These are phyloP conservation scores for Coelinius sp. DNA, from an alignment of 2,888 invertebrate species.

Conservation along the genomic window DNA sequence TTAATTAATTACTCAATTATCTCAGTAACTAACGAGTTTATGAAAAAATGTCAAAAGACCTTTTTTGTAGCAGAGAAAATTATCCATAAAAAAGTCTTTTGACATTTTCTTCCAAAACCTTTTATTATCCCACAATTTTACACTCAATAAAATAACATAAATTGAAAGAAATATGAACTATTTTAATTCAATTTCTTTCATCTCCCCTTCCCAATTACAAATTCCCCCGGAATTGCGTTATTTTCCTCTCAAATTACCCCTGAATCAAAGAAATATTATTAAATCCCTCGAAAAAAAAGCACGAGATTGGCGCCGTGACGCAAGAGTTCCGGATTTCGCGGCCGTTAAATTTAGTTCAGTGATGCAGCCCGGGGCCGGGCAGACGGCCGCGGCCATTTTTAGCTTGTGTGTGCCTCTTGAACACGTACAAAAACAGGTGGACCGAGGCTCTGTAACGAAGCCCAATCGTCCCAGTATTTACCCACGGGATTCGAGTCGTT, in stretches of 20 bases:
- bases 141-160: too few species aligned
- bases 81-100: too few species aligned
- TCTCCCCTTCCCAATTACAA: not conserved
- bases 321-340: constrained; percentile 67
- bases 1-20: too few species aligned
- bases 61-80: too few species aligned
- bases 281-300: not conserved
- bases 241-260: not conserved
- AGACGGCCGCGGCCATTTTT: constrained; percentile 62
- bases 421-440: constrained; percentile 65
- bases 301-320: constrained; percentile 42
- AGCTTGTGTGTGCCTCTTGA: constrained; percentile 44
- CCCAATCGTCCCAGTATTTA: constrained; percentile 28
- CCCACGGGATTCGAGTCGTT: constrained; percentile 43
- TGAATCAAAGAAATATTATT: not conserved
- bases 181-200: constrained; percentile 1
- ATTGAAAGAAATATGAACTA: too few species aligned
- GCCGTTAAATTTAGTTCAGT: constrained; percentile 66
- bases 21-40: too few species aligned
- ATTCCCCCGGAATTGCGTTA: not conserved
- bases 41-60: too few species aligned
- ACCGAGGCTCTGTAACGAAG: constrained; percentile 38
- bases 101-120: too few species aligned
- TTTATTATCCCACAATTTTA: too few species aligned
- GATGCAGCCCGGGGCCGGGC: constrained; percentile 62